phyloP scores from a whole-genome alignment of 2,113 vertebrate genomes.

The Alligator mississippiensis region DNA sequence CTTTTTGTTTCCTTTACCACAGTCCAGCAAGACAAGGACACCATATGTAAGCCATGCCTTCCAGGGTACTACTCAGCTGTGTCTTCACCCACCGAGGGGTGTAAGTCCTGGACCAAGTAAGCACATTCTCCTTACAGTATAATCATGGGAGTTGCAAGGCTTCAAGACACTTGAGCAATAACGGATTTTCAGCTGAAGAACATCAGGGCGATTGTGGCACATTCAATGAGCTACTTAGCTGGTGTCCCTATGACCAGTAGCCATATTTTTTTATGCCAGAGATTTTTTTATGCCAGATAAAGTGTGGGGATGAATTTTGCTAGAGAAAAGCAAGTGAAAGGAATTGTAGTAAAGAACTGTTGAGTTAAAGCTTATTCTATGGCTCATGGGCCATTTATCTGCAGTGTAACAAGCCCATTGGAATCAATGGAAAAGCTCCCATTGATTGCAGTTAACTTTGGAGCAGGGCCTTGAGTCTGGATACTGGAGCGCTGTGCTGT shows the following conservation, averaged over 20 bases:
- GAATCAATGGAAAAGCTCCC: no score
- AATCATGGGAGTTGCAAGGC: not conserved
- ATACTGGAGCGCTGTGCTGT: not conserved
- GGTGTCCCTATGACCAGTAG: not conserved
- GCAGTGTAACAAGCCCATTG: no score
- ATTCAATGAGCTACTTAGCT: rapidly evolving
- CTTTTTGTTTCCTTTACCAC: conserved; percentile 38
- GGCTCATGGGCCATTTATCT: not conserved
- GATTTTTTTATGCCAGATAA: not conserved
- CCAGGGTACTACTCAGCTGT: conserved; percentile 86
- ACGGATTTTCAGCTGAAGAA: not conserved
- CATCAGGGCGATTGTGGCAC: not conserved
- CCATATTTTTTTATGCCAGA: not conserved
- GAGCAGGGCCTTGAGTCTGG: not conserved
- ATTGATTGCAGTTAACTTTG: no score
- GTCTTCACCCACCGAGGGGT: conserved; percentile 78
- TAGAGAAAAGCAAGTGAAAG: not conserved
- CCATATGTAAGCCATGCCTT: conserved; percentile 77
- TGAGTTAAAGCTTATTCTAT: not conserved
- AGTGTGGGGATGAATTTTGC: not conserved
- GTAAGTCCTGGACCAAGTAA: conserved; percentile 94
- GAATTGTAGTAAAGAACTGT: not conserved
- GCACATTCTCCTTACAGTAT: conserved; percentile 46
- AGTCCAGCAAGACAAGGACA: conserved; percentile 81
- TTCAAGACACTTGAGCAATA: not conserved